phyloP scores from a whole-genome alignment of 2,888 invertebrate species.

The Julus scandinavius region DNA sequence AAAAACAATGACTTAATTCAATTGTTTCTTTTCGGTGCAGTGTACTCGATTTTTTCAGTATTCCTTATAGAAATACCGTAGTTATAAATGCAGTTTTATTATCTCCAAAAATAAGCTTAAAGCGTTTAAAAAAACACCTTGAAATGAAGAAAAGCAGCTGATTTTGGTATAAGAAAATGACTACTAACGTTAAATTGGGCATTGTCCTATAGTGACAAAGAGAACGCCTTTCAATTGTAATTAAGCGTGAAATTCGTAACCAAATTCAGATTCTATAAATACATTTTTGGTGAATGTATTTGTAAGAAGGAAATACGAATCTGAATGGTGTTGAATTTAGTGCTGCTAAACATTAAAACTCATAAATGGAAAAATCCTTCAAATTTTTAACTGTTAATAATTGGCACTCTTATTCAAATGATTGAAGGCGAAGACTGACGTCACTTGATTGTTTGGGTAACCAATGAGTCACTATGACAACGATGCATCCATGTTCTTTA shows the following conservation, averaged over 20 bases:
- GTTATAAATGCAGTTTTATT: neutral
- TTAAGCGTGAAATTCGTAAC: neutral
- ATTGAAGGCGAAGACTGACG: neutral
- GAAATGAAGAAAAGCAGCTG: neutral
- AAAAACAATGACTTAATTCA: conserved; percentile 36
- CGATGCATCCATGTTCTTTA: neutral
- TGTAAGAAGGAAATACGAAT: no score
- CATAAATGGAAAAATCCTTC: neutral
- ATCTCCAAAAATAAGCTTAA: neutral
- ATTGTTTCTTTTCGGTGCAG: conserved; percentile 39
- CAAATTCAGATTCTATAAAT: neutral
- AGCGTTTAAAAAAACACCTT: neutral
- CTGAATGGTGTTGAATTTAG: neutral
- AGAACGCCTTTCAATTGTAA: neutral
- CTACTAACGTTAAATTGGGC: neutral
- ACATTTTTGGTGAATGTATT: neutral
- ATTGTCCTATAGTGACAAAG: neutral
- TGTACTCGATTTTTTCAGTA: neutral
- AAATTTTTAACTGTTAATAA: neutral
- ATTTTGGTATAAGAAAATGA: neutral
- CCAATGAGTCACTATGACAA: neutral
- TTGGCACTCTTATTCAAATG: neutral
- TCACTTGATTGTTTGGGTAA: neutral
- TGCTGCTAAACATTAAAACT: neutral
- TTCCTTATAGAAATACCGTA: neutral